Evolutionary conservation across 64 coral and sea anemone genomes (phyloP).

Genomic region (Montipora sp.): DNA sequence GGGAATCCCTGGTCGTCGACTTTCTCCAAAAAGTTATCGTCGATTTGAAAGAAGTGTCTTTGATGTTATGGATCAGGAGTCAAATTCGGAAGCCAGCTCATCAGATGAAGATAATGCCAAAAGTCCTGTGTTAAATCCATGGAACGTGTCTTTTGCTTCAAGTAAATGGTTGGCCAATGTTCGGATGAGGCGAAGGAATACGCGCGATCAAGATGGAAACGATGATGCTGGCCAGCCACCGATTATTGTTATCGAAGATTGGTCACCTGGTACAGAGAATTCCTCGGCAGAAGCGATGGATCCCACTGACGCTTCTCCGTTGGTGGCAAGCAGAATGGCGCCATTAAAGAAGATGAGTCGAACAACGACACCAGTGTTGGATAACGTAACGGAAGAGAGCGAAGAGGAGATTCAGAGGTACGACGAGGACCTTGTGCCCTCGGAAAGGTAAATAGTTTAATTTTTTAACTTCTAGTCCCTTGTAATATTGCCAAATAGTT

Average conservation of each 20-base stretch:
- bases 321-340: background rate
- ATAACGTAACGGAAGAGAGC: conserved; percentile 48
- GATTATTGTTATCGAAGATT: conserved; percentile 69
- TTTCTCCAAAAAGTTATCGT: conserved; percentile 62
- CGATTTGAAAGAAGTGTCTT: conserved; percentile 85
- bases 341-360: background rate
- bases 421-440: conserved; percentile 12
- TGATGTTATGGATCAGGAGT: conserved; percentile 41
- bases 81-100: conserved; percentile 32
- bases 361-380: conserved; percentile 45
- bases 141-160: conserved; percentile 78
- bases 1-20: conserved; percentile 62
- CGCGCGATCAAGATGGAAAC: background rate
- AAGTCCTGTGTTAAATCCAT: conserved; percentile 47
- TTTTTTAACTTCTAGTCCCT: background rate
- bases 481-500: background rate
- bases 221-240: conserved; percentile 27
- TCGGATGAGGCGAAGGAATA: conserved; percentile 6
- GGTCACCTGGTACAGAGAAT: background rate
- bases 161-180: conserved; percentile 77
- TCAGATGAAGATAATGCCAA: conserved; percentile 12
- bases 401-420: conserved; percentile 67
- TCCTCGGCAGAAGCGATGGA: background rate
- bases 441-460: conserved; percentile 15
- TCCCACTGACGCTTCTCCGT: background rate